Base-by-base conservation (phyloP, 2,888 invertebrate genomes). In the Limnephilus auricula region DNA sequence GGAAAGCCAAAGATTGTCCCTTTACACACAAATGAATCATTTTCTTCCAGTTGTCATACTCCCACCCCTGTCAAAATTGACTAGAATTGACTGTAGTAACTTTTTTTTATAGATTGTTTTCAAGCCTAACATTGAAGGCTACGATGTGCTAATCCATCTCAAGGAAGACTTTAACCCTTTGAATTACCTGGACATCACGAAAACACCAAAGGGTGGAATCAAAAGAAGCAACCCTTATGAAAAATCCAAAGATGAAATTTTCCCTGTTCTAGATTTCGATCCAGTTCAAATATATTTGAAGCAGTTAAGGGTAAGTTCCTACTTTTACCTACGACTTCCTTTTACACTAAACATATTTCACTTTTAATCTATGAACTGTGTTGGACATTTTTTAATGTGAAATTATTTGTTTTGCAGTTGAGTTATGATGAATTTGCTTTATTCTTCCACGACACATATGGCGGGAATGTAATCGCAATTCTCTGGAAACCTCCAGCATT, bases 391-490 rank as follows among this genome's bases (percentile, higher is more conserved):
- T n/a, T n/a, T 6, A 65, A n/a, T 65, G 12, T 32, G 31, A 6
- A 32, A 80, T 82, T 40, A 40, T 82, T 89, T 93, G 90, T 89
- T 93, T 95, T 95, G 25, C 94, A 98, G 98, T 95, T 96, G 91
- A 96, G 97, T 45, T 98, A 97, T 94, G 96, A 96, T 0, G 97
- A 98, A 13, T 97, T 97, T 94, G 99, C 98, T 0, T 94, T 98
- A 90, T 99, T 99, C 94, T 99, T 99, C 95, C 97, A 99, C 95
- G 98, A 99, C 95, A 95, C 96, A 0, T 98, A 97, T 94, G 99
- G 99, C n/a, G 99, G 99, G 0, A 96, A 96, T 93, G 95, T 97
- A n/a, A 97, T 99, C 93, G 98, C 97, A 0, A 97, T 99, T 83
- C 95, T 99, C 45, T 98, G 99, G 97, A 98, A 97, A 94, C 98